phyloP scores from a whole-genome alignment of 2,113 vertebrate species.

The Telmatochromis sp. region DNA sequence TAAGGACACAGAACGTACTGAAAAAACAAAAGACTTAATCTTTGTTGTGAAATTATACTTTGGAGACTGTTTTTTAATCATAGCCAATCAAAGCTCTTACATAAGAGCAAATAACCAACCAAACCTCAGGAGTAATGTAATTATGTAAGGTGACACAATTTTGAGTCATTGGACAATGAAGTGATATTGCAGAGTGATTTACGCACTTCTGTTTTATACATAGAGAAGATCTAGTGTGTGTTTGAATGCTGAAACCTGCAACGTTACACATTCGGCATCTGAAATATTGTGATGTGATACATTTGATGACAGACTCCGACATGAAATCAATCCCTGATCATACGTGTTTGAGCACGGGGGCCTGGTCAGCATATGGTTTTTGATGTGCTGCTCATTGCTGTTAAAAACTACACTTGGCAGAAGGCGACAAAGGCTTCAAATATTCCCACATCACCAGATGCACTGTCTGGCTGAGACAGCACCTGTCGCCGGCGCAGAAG shows the following conservation, averaged over 20 bases:
- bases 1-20: neutral
- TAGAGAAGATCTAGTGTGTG: neutral
- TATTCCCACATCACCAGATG: conserved; percentile 24
- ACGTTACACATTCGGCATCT: neutral
- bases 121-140: neutral
- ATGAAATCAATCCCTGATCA: neutral
- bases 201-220: neutral
- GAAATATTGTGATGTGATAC: neutral
- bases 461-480: conserved; percentile 26
- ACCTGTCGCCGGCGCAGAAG: neutral
- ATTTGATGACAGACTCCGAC: neutral
- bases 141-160: neutral
- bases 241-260: neutral
- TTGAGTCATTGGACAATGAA: neutral
- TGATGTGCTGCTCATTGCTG: conserved; percentile 9
- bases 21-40: neutral
- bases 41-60: neutral
- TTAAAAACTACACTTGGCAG: conserved; percentile 26
- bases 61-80: neutral
- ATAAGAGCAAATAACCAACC: neutral
- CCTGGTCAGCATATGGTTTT: conserved; percentile 5
- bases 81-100: neutral
- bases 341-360: neutral
- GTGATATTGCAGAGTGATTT: neutral
- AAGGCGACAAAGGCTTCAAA: neutral